phyloP scores from a whole-genome alignment of 2,888 invertebrate species.

The Hypena proboscidalis region DNA sequence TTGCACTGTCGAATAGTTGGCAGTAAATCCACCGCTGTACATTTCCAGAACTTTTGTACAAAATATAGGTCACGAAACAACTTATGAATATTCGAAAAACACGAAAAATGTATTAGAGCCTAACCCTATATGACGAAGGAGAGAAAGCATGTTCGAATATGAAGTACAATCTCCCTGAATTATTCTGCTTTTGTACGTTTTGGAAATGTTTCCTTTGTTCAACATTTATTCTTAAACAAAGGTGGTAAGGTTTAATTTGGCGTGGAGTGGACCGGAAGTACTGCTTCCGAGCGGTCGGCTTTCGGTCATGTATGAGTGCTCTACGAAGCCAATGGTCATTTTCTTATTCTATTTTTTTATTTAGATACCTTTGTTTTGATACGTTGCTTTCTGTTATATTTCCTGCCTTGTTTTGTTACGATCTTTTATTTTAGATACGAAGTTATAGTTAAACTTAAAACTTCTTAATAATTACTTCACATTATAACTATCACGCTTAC shows the following conservation, averaged over 20 bases:
- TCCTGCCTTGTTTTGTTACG: slow-evolving; percentile 1
- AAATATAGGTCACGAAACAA: slow-evolving; percentile 59
- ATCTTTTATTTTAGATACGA: no score
- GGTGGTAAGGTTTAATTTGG: slow-evolving; percentile 5
- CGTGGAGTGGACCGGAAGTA: neutral
- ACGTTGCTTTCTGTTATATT: slow-evolving; percentile 3
- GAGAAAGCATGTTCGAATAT: slow-evolving; percentile 34
- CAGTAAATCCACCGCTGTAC: slow-evolving; percentile 51
- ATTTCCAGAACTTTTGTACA: slow-evolving; percentile 48
- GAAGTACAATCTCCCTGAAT: slow-evolving; percentile 40
- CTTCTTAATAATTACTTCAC: no score
- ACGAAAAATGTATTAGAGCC: slow-evolving; percentile 29
- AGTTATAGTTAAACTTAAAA: neutral
- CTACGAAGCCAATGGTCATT: slow-evolving; percentile 25
- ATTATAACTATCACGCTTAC: no score
- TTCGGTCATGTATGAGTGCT: slow-evolving; percentile 26
- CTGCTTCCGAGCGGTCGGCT: slow-evolving; percentile 18
- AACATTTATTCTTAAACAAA: slow-evolving; percentile 6
- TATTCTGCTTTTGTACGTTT: slow-evolving; percentile 33
- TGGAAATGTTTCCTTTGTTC: neutral
- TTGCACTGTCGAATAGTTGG: slow-evolving; percentile 49
- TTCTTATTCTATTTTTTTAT: slow-evolving; percentile 19
- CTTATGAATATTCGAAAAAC: slow-evolving; percentile 45
- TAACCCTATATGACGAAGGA: slow-evolving; percentile 26
- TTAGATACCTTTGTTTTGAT: slow-evolving; percentile 18